phyloP scores from a whole-genome alignment of 2,888 invertebrate species.

The Campaea margaritaria region DNA sequence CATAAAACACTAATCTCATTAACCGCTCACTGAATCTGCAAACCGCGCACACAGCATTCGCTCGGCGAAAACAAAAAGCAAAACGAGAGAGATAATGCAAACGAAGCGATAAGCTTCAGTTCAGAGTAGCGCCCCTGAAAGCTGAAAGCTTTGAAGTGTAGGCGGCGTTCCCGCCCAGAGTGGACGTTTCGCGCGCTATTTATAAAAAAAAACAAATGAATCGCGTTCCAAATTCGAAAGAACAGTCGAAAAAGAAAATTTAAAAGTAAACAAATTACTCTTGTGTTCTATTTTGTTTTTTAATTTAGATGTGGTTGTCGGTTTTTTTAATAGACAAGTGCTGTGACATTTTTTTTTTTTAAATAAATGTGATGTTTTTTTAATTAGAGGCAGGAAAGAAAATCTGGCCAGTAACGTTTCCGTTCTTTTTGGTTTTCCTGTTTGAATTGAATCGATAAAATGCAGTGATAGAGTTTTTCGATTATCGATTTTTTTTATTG shows the following conservation, averaged over 20 bases:
- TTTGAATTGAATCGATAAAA: not conserved
- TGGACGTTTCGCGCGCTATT: constrained; percentile 50
- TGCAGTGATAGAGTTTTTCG: constrained; percentile 5
- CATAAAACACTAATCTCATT: not conserved
- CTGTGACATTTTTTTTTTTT: no score
- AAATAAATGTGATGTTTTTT: no score
- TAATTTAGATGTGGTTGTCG: not conserved
- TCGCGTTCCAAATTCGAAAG: constrained; percentile 34
- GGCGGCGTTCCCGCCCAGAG: constrained; percentile 47
- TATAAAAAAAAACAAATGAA: constrained; percentile 2
- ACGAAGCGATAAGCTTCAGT: constrained; percentile 19
- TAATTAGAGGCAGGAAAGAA: not conserved
- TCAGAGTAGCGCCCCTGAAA: constrained; percentile 44
- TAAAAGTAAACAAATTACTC: not conserved
- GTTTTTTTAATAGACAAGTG: not conserved
- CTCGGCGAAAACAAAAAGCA: constrained; percentile 9
- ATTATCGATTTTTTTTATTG: not conserved
- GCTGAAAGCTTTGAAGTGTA: constrained; percentile 55
- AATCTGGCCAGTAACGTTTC: not conserved
- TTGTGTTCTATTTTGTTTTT: not conserved
- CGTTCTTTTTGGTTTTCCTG: no score
- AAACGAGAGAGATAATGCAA: constrained; percentile 8
- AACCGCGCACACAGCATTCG: constrained; percentile 6
- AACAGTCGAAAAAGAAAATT: constrained; percentile 1
- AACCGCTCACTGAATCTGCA: constrained; percentile 15